Conservation (phyloP, 2,888 invertebrate genomes). For the Dexiosoma caninum region DNA sequence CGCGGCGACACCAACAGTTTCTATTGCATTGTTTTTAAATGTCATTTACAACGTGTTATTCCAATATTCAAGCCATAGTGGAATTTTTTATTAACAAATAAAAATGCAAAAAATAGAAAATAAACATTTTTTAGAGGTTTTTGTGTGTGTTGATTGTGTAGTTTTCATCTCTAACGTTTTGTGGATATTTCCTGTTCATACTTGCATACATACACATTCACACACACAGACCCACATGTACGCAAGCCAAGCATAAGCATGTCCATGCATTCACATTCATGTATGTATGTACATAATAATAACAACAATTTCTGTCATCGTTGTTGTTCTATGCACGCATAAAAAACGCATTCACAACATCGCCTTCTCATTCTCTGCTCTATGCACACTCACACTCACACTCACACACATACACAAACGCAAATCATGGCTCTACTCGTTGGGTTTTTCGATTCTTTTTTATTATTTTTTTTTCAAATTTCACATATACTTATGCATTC, state of each 20-base stretch:
- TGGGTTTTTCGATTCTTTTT: conserved; percentile 30
- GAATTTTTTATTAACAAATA: conserved; percentile 8
- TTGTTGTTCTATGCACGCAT: conserved; percentile 57
- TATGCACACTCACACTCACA: neutral
- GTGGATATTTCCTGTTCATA: conserved; percentile 43
- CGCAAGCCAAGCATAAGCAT: neutral
- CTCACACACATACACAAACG: neutral
- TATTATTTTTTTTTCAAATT: conserved; percentile 13
- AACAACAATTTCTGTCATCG: conserved; percentile 58
- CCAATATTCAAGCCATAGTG: conserved; percentile 5
- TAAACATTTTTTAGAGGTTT: conserved; percentile 46
- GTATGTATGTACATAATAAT: conserved; percentile 32
- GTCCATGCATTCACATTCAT: neutral
- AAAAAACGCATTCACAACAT: conserved; percentile 54
- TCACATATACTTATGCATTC: conserved; percentile 32
- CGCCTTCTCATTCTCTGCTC: too few species aligned
- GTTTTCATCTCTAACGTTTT: conserved; percentile 58
- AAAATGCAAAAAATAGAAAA: conserved; percentile 34
- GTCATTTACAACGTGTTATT: too few species aligned
- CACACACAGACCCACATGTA: neutral
- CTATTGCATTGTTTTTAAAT: too few species aligned
- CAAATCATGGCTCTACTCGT: conserved; percentile 2
- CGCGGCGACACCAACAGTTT: too few species aligned
- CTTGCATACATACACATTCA: neutral
- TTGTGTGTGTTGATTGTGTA: conserved; percentile 50